Evolutionary conservation across 2,888 invertebrate species (phyloP), one percentile per base, ranked within the genome.

Genomic region (Agrotis puta): DNA sequence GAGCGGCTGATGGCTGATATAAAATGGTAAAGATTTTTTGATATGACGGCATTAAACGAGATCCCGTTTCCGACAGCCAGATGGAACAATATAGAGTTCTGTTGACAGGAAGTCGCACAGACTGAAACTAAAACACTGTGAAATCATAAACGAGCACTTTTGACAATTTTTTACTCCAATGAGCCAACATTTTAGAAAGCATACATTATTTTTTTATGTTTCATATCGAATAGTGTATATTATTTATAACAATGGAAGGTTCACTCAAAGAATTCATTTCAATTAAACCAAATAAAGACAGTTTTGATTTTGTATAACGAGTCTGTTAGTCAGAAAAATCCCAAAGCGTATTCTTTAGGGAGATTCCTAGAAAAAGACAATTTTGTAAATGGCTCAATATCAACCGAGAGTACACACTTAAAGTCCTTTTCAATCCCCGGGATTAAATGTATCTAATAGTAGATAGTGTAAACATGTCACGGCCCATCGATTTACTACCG

Each of bases 1-100:
- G 81, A 82, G 47, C 83, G 75, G 64, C 68, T 74, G 79, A 79
- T 86, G 71, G 74, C 71, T 72, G 79, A 77, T 78, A 80, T 83
- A 69, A 80, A 74, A 80, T 63, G 39, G 58, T 64, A 64, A 67
- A 68, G 56, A 74, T 69, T 72, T 74, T 78, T 75, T 65, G 74
- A 62, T 74, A 81, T 70, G 56, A 61, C 68, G 68, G 18, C 56
- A 54, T 51, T 78, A 79, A 62, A 64, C 64, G 65, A 56, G 56
- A 66, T 79, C 33, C 22, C 61, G 51, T 68, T 67, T 67, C 59
- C 68, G 56, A 50, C 57, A 65, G 58, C 48, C 59, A 57, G 20
- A 74, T 68, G 74, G 27, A 43, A 68, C 43, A 64, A 48, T 50
- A 54, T 51, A 33, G 13, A 45, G 14, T 20, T 47, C 24, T 33